phyloP scores from a whole-genome alignment of 2,797 vertebrate genomes.

The Cossypha niveicapilla region DNA sequence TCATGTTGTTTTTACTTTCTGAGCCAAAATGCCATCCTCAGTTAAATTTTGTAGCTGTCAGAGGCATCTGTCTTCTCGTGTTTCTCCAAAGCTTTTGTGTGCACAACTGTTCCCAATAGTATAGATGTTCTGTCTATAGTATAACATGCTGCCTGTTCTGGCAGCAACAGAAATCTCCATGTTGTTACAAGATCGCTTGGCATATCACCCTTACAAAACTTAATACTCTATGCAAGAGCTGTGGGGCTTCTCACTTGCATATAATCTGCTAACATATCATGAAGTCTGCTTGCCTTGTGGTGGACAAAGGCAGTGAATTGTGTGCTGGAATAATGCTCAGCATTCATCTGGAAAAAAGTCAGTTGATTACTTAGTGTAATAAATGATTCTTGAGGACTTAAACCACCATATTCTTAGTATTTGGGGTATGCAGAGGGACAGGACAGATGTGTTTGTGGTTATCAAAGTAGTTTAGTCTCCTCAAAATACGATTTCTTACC shows the following conservation, averaged over 20 bases:
- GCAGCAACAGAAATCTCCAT: not conserved
- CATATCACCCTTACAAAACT: not conserved
- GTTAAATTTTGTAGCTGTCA: not conserved
- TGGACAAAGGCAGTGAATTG: not conserved
- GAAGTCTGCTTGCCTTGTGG: not conserved
- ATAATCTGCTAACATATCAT: not conserved
- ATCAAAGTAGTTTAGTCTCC: not conserved
- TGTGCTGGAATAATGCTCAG: not conserved
- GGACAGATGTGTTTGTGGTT: fast-evolving
- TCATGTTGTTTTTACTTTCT: not conserved
- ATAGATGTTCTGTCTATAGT: not conserved
- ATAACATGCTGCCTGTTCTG: not conserved
- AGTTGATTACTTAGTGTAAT: not conserved
- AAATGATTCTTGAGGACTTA: not conserved
- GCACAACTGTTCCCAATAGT: not conserved
- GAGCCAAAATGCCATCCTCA: not conserved
- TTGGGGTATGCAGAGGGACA: not conserved
- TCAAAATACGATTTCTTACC: not conserved
- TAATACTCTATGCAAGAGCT: not conserved
- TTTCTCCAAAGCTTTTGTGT: not conserved
- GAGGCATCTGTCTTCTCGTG: not conserved
- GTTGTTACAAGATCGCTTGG: not conserved
- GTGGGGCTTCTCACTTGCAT: not conserved
- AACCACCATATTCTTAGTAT: not conserved
- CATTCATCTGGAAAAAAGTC: not conserved